phyloP scores from a whole-genome alignment of 2,113 vertebrate species.

The Nannobrachium achirus region DNA sequence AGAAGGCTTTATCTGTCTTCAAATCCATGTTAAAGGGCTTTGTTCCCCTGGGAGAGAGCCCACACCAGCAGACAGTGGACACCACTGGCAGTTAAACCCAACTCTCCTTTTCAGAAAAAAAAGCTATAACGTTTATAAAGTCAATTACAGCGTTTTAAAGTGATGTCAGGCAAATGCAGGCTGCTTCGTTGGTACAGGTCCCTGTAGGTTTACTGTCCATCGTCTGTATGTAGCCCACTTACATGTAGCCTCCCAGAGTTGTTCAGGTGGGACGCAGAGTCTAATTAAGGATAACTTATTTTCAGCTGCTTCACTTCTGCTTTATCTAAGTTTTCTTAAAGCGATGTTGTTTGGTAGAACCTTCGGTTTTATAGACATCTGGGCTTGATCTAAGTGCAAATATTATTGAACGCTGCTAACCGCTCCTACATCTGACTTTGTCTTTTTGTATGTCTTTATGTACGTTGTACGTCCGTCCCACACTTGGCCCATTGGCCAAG shows the following conservation, averaged over 20 bases:
- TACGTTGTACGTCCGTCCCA: too few species aligned
- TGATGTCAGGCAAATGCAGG: slow-evolving; percentile 70
- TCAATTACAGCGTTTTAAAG: slow-evolving; percentile 67
- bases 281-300: slow-evolving; percentile 59
- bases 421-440: too few species aligned
- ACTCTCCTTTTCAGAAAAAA: slow-evolving; percentile 60
- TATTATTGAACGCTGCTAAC: too few species aligned
- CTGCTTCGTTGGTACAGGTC: slow-evolving; percentile 38
- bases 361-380: slow-evolving; percentile 7
- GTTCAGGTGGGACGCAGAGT: slow-evolving; percentile 44
- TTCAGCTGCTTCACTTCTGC: slow-evolving; percentile 45
- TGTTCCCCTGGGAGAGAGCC: slow-evolving; percentile 53
- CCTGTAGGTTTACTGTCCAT: slow-evolving; percentile 58
- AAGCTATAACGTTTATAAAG: slow-evolving; percentile 71
- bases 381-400: too few species aligned
- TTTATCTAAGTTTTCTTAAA: slow-evolving; percentile 36
- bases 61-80: slow-evolving; percentile 57
- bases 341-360: slow-evolving; percentile 31
- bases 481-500: too few species aligned
- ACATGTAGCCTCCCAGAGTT: slow-evolving; percentile 58
- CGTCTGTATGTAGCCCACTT: slow-evolving; percentile 59
- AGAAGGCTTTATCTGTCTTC: slow-evolving; percentile 70
- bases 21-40: slow-evolving; percentile 65
- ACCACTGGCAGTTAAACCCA: slow-evolving; percentile 61
- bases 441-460: too few species aligned